Base-by-base conservation (phyloP, 2,888 invertebrate genomes). In the Amblyteles armatorius region DNA sequence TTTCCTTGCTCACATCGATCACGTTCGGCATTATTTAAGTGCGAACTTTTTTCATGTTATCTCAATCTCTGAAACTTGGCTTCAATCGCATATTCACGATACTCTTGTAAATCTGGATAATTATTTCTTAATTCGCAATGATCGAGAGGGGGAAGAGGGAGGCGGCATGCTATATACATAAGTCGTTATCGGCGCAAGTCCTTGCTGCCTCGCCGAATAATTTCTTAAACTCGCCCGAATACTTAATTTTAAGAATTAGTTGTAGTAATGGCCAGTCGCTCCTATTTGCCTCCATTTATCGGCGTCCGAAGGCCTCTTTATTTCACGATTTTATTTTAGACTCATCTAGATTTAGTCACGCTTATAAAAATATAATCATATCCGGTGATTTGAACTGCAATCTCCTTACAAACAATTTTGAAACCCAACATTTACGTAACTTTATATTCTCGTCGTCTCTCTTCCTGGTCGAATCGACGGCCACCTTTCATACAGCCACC, bases 131-230 rank as follows among this genome's bases (percentile, higher is more conserved):
- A 60, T 83, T 4, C 76, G 85, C 0, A 83, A 83, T 3, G 83
- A 85, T 71, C 40, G 77, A 0, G 40, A 73, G 4, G 33, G 44
- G 0, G 72, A 65, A 9, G 11, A 29, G 4, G 80, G 85, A 0
- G 83, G 83, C 0, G 80, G 85, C 83, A 0, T 80, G 73, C 19
- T 83, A 78, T 7, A 57, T 85, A 1, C 83, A 81, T n/a, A n/a
- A 78, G 3, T 77, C 73, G 0, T n/a, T 83, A 0, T 67, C 55
- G 2, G 76, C 57, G 0, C 57, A 55, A 55, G 50, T 81, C 1
- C 13, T 84, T 0, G 60, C 68, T 0, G 6, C 72, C 1, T 80
- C 80, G 0, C 55, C 55, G 0, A 48, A 40, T n/a, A n/a, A 19
- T 52, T 52, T 6, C 6, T 52, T 22, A 0, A 52, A 52, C 7